Evolutionary conservation across 1,140 invertebrate genomes (phyloP), one percentile per base, ranked within the genome.

Genomic region (Caenorhabditis briggsae): DNA sequence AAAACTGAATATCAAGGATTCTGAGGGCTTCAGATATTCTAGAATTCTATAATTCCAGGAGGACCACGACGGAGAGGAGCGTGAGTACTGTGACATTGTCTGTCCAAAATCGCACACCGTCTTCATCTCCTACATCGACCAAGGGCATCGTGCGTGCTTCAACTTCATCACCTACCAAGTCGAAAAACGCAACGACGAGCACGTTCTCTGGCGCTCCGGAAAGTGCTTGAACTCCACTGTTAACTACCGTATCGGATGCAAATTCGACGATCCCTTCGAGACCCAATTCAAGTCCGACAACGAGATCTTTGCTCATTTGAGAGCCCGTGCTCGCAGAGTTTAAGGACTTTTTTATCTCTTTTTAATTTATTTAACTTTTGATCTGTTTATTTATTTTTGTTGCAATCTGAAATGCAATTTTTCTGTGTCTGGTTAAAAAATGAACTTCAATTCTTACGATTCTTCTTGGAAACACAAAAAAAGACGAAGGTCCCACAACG

Each of bases 231-330:
- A 92, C 86, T 88, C 87, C 11, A 91, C 91, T 5, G 90, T 88
- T 50, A 90, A 90, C 20, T 91, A 89, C 87, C 91, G 90, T 33
- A 86, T 91, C 65, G 91, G 91, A 5, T 91, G 91, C 91, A 91
- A 91, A 56, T 92, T 92, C 88, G 92, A 92, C 65, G 90, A 92
- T 65, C 92, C 92, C n/a, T 91, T 91, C 89, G 86, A 87, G 48
- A 90, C 91, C 48, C 90, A 92, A 74, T 92, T 92, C 84, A 86
- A 88, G 20, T 90, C 61, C 48, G 91, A 91, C 86, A 90, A 91
- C 78, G 91, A 91, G 53, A 89, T 91, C 84, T 89, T 91, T 82
- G 88, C 90, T 48, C 88, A 89, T 86, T 84, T 91, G 2, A 64
- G 85, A 50, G 85, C 85, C 55, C 74, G 85, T 61, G 85, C 85